A percentile compares a stretch with the other conserved stretches of the same genome.
These are phyloP conservation scores for Oncorhynchus gorbuscha DNA, from an alignment of 2,113 vertebrate genomes.

Conservation along the genomic window DNA sequence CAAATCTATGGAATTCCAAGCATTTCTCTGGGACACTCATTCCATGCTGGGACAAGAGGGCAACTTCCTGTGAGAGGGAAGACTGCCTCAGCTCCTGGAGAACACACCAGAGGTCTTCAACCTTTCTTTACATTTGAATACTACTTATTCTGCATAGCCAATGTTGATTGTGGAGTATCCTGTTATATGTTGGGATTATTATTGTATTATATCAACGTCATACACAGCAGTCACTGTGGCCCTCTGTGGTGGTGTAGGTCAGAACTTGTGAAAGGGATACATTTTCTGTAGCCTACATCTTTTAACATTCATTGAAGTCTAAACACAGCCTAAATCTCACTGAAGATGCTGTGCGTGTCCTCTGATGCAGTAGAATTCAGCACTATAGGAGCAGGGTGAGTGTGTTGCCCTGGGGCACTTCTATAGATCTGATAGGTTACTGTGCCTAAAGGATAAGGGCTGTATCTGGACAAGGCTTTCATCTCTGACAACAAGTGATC, in stretches of 20 bases:
- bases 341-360: background rate
- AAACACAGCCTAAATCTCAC: background rate
- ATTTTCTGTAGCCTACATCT: background rate
- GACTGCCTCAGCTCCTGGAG: background rate
- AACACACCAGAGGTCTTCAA: background rate
- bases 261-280: background rate
- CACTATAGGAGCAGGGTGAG: background rate
- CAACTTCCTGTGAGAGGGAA: background rate
- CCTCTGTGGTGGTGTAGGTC: background rate
- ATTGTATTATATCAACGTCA: background rate
- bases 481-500: background rate
- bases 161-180: background rate
- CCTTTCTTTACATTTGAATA: background rate
- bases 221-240: background rate
- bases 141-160: background rate
- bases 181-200: background rate
- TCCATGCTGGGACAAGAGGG: background rate
- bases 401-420: background rate
- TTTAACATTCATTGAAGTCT: conserved; percentile 5
- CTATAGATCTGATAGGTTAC: background rate
- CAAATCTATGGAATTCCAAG: background rate
- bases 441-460: background rate
- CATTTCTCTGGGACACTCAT: conserved; percentile 1
- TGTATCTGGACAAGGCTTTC: background rate
- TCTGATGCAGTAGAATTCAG: no score